Base-by-base conservation (phyloP, 2,113 vertebrate genomes). In the Gnathonemus longibarbis region DNA sequence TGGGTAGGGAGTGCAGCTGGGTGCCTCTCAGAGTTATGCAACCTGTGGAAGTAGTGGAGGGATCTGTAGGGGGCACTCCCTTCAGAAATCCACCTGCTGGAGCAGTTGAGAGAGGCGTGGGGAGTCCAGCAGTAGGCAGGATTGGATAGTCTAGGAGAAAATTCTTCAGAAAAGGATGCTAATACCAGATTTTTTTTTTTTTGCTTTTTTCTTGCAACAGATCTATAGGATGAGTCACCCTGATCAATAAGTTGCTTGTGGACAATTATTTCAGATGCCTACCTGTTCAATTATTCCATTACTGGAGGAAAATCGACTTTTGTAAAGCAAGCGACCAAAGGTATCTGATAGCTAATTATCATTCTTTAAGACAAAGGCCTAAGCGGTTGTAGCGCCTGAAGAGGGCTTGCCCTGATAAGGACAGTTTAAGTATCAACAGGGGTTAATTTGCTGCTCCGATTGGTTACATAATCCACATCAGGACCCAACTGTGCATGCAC, bases 181-280 rank as follows among this genome's bases (percentile, higher is more conserved):
- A 89, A 89, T 42, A 31, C 31, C 11, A 56, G 49, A 53, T 70
- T 46, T 46, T 46, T 50, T 15, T 70, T 88, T 88, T 49, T 24
- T 87, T 21, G 5, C n/a, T 87, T 39, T 88, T 39, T 66, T 88
- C 9, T 84, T 15, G 42, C 50, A 84, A 48, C 35, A 27, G 50
- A 89, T 89, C 77, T 77, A 89, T 83, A 89, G 77, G 52, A 13
- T 83, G 49, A 89, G 70, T 84, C 77, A 89, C 77, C 52, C 50
- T n/a, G 56, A 84, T 89, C 89, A 21, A 89, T 89, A 84, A 89
- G 39, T 89, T 53, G n/a, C 13, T 13, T 46, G 53, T 85, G 77
- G 89, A 84, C 50, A 80, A 89, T 89, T 39, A 84, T 89, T 84
- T 89, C 89, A 45, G 49, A 89, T 89, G 89, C 80, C 27, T 85